These are phyloP conservation scores for Megaustenia siamemsis DNA, from an alignment of 2,888 invertebrate species.

Conservation along the genomic window DNA sequence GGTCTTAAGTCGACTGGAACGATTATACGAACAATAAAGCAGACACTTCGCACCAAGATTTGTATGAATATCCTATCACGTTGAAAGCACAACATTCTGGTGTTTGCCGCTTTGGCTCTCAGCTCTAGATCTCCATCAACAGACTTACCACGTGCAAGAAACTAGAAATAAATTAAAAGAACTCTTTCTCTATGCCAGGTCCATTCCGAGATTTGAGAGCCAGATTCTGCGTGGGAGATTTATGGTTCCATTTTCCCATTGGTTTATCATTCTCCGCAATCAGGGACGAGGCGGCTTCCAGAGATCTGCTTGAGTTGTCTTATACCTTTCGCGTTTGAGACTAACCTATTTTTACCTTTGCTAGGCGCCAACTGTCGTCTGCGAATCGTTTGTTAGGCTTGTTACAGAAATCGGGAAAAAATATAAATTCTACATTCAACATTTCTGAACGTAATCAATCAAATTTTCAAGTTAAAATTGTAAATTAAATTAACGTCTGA, in stretches of 20 bases:
- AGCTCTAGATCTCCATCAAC: neutral
- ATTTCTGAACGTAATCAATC: neutral
- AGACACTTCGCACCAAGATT: neutral
- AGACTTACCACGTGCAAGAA: conserved; percentile 2
- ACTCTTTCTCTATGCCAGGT: conserved; percentile 3
- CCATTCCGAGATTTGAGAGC: conserved; percentile 29
- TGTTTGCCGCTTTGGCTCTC: neutral
- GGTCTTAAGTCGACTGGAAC: conserved; percentile 15
- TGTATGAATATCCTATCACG: neutral
- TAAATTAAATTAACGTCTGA: too few relatives aligned
- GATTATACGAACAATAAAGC: neutral
- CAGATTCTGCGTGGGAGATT: conserved; percentile 29
- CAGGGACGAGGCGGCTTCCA: neutral
- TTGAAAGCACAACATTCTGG: neutral
- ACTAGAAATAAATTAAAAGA: conserved; percentile 14
- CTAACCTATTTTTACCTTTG: conserved; percentile 24
- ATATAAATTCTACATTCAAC: neutral
- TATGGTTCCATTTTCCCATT: conserved; percentile 35
- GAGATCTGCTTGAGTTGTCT: conserved; percentile 15
- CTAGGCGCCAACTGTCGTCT: conserved; percentile 39
- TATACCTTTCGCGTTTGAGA: neutral
- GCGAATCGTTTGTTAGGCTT: neutral
- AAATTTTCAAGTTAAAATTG: too few relatives aligned
- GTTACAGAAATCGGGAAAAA: neutral
- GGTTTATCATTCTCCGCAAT: conserved; percentile 25